phyloP scores from a whole-genome alignment of 2,113 vertebrate species.

The Nesogale talazaci region DNA sequence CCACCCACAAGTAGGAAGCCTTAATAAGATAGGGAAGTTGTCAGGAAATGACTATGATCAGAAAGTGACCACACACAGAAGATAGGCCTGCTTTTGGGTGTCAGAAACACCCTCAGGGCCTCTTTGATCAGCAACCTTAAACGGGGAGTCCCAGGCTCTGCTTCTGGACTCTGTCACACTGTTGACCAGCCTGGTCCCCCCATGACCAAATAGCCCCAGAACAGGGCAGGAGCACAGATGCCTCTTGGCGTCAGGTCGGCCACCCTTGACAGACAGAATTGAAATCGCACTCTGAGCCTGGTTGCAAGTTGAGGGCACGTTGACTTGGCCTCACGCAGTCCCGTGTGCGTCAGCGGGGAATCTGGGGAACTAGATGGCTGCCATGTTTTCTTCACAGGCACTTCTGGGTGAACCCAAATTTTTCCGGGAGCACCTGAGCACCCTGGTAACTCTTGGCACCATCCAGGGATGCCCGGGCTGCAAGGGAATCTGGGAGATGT shows the following conservation, averaged over 20 bases:
- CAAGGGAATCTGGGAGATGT: background rate
- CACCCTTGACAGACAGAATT: background rate
- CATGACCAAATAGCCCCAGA: too few relatives aligned
- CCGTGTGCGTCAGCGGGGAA: too few relatives aligned
- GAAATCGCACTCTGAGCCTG: background rate
- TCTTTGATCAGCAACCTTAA: background rate
- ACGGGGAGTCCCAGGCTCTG: too few relatives aligned
- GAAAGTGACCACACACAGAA: background rate
- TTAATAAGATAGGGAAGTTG: background rate
- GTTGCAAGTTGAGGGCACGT: background rate
- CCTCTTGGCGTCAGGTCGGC: background rate
- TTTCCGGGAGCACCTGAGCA: background rate
- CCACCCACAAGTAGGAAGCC: background rate
- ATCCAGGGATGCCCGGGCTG: background rate
- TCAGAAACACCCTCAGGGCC: background rate
- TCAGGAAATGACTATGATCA: background rate
- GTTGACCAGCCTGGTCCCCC: background rate
- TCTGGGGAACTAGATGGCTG: background rate
- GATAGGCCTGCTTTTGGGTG: background rate
- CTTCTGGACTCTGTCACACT: too few relatives aligned
- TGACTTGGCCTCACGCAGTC: background rate
- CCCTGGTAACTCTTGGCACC: background rate
- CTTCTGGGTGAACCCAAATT: background rate
- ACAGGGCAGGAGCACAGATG: background rate
- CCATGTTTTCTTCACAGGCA: background rate